Evolutionary conservation across 2,797 vertebrate species (phyloP).

Genomic region (Menidia menidia): DNA sequence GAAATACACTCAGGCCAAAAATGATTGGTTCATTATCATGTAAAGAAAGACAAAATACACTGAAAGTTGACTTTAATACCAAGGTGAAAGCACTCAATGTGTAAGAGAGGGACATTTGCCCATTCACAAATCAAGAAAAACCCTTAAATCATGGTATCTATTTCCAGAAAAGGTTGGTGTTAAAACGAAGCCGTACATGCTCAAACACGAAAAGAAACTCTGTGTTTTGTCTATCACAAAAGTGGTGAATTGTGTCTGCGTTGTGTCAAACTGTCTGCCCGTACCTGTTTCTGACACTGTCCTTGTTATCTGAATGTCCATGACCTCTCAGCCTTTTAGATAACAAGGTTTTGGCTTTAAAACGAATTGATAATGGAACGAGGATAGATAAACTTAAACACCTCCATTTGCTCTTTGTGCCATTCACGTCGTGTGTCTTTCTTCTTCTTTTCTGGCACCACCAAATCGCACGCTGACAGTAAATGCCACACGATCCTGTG

Average conservation of each 20-base stretch:
- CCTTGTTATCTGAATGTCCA: conserved; percentile 78
- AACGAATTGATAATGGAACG: conserved; percentile 26
- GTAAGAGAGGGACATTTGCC: neutral
- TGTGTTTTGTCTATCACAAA: conserved; percentile 65
- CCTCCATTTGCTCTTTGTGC: conserved; percentile 22
- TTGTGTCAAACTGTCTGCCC: conserved; percentile 80
- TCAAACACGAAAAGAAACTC: neutral
- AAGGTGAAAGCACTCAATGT: neutral
- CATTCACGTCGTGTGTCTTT: conserved; percentile 42
- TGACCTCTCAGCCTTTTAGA: conserved; percentile 62
- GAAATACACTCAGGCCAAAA: neutral
- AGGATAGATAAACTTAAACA: conserved; percentile 62
- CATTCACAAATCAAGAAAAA: conserved; percentile 4
- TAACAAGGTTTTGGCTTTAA: conserved; percentile 10
- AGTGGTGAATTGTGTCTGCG: conserved; percentile 62
- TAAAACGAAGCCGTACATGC: neutral
- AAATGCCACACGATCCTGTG: conserved; percentile 53
- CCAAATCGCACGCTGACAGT: conserved; percentile 52
- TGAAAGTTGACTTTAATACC: conserved; percentile 13
- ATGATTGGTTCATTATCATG: conserved; percentile 11
- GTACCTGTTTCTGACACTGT: conserved; percentile 77
- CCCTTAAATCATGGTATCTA: neutral
- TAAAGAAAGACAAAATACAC: conserved; percentile 3
- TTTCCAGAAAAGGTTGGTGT: neutral
- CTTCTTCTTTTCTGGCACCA: conserved; percentile 22